A percentile compares a stretch with the other conserved stretches of the same genome.
Evolutionary conservation across 2,797 vertebrate genomes (phyloP).

Genomic region (Nasua narica): DNA sequence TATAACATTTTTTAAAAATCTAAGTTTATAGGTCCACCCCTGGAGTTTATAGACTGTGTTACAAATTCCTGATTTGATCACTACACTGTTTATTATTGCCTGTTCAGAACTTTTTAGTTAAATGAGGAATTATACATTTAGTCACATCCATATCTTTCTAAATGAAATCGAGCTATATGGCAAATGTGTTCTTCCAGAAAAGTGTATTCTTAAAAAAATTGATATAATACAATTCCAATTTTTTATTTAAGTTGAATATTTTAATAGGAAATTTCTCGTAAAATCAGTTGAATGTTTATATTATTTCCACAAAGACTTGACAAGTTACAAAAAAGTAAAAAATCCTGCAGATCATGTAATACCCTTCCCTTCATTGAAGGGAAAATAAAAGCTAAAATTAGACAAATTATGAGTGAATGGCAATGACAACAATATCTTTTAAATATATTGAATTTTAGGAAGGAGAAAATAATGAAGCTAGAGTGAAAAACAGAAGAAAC

Average conservation of each 20-base stretch:
- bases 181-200: neutral
- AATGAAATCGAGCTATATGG: neutral
- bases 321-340: neutral
- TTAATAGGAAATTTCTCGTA: neutral
- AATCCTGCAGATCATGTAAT: neutral
- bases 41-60: neutral
- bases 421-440: neutral
- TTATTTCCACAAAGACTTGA: neutral
- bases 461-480: neutral
- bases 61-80: neutral
- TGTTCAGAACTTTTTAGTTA: neutral
- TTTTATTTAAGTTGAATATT: neutral
- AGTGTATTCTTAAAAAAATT: neutral
- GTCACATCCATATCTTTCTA: neutral
- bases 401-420: neutral
- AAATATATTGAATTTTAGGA: neutral
- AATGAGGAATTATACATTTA: neutral
- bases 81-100: neutral
- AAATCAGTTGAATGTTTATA: neutral
- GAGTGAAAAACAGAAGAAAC: neutral
- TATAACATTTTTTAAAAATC: neutral
- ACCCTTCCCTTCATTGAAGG: neutral
- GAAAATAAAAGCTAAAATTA: neutral
- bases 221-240: neutral
- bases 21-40: neutral